phyloP scores from a whole-genome alignment of 2,888 invertebrate species.

The Cosmopolites sordidus region DNA sequence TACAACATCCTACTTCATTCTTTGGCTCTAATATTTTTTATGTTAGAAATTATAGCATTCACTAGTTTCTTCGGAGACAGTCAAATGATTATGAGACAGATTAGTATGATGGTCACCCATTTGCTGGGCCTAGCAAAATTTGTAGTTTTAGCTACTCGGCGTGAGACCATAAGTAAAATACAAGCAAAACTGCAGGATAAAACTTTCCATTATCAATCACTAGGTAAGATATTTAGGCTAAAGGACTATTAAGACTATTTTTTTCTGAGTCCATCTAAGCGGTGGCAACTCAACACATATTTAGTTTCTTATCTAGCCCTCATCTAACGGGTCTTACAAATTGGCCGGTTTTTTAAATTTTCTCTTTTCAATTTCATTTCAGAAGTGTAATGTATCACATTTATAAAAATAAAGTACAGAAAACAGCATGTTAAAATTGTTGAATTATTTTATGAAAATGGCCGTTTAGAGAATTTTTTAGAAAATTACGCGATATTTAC shows the following conservation, averaged over 20 bases:
- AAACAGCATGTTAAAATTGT: no score
- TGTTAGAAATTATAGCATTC: constrained; percentile 21
- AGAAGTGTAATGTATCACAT: no score
- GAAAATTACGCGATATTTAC: no score
- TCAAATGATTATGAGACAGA: constrained; percentile 23
- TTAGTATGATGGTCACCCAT: constrained; percentile 32
- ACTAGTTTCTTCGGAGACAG: constrained; percentile 11
- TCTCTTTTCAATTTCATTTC: no score
- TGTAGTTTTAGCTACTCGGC: constrained; percentile 24
- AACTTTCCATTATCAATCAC: constrained; percentile 18
- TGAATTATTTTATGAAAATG: no score
- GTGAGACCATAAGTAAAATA: constrained; percentile 14
- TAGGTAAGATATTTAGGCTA: constrained; percentile 7
- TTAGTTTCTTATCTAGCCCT: no score
- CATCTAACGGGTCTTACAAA: no score
- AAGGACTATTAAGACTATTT: not conserved
- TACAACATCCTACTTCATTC: constrained; percentile 14
- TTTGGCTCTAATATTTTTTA: constrained; percentile 16
- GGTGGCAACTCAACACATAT: no score
- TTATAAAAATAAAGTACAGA: no score
- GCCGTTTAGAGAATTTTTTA: no score
- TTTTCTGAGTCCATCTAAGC: no score
- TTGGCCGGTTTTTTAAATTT: no score
- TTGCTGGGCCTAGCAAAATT: constrained; percentile 31
- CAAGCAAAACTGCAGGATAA: constrained; percentile 17